Percentiles rank a stretch among this genome's conserved stretches.
Conservation (phyloP, 2,797 vertebrate genomes). For the Garrulus glandarius region DNA sequence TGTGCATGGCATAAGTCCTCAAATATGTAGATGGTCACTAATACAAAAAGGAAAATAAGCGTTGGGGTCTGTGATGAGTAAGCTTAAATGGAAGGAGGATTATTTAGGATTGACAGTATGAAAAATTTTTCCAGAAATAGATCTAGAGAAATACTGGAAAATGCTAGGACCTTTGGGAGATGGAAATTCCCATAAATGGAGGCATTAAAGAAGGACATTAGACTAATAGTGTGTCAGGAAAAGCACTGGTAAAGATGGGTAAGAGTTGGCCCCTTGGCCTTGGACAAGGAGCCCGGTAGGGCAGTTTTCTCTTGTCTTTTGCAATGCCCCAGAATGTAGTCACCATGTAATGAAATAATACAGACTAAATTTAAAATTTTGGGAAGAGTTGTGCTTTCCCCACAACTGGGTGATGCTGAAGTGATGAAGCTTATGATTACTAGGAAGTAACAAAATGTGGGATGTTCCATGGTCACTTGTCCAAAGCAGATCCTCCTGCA, state of each 20-base stretch:
- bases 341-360: neutral
- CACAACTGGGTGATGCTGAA: neutral
- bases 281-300: neutral
- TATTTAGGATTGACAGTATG: neutral
- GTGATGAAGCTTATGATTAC: neutral
- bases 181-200: neutral
- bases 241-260: neutral
- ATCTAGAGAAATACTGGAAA: neutral
- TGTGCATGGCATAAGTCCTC: neutral
- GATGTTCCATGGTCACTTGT: neutral
- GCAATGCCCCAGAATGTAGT: neutral
- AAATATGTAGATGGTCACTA: neutral
- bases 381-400: neutral
- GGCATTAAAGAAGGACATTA: neutral
- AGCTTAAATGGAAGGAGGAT: neutral
- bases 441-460: neutral
- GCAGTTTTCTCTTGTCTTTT: neutral
- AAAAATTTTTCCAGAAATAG: neutral
- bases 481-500: neutral
- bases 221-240: neutral
- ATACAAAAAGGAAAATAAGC: neutral
- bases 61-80: neutral
- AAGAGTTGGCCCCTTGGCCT: neutral
- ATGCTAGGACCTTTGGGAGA: neutral
- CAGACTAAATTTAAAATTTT: neutral